Conservation (phyloP, 1,140 invertebrate species). For the Luehdorfia chinensis region DNA sequence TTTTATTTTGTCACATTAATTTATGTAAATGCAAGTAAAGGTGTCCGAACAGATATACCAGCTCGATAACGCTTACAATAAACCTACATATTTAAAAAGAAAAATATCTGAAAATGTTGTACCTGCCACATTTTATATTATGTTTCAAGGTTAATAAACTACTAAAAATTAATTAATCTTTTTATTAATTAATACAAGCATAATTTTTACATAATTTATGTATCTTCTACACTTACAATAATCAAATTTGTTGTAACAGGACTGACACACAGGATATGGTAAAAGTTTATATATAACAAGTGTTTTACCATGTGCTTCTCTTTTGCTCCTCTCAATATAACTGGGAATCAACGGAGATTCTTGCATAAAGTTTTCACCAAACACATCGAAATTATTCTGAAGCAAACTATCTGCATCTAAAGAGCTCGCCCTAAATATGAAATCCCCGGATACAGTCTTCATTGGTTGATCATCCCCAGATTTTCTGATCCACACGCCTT, state of each 20-base stretch:
- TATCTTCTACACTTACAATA: constrained; percentile 13
- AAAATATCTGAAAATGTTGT: too few relatives aligned
- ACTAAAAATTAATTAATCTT: too few relatives aligned
- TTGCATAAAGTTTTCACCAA: constrained; percentile 32
- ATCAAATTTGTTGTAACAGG: constrained; percentile 4
- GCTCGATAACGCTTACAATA: too few relatives aligned
- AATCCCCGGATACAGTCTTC: constrained; percentile 26
- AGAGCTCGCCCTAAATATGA: constrained; percentile 46
- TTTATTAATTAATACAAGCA: too few relatives aligned
- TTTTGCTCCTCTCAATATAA: constrained; percentile 45
- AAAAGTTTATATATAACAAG: constrained; percentile 17
- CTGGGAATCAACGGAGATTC: constrained; percentile 29
- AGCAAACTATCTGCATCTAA: constrained; percentile 41
- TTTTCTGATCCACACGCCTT: constrained; percentile 50
- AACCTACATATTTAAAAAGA: too few relatives aligned
- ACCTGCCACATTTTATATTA: too few relatives aligned
- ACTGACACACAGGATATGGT: constrained; percentile 3
- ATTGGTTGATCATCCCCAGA: constrained; percentile 22
- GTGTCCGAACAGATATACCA: too few relatives aligned
- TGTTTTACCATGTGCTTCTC: constrained; percentile 32
- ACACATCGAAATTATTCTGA: constrained; percentile 42
- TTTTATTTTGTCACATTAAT: too few relatives aligned
- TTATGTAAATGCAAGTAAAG: too few relatives aligned
- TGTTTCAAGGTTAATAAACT: too few relatives aligned
- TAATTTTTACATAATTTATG: too few relatives aligned